Base-by-base conservation (phyloP, 2,888 invertebrate species). In the Cheilosia scutellata region DNA sequence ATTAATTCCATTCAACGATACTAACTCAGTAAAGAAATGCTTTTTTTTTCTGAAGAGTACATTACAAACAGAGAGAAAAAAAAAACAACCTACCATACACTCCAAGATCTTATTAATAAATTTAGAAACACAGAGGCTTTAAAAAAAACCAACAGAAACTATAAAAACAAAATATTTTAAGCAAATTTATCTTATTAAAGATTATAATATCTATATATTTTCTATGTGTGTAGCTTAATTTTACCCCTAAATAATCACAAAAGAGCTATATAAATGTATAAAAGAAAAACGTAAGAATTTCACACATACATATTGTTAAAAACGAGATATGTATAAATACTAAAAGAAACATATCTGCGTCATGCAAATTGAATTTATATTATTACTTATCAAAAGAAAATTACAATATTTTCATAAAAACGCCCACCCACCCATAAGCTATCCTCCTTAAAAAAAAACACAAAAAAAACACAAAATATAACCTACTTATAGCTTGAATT, bases 291-390 rank as follows among this genome's bases (percentile, higher is more conserved):
- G 37, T 27, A 71, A 55, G 37, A 66, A 66, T 16, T 31, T 20
- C 44, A 20, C 47, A 13, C 33, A 60, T 16, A 11, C 51, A 51
- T 62, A 55, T 44, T 37, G 31, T 44, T 44, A 49, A 44, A 29
- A 42, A 20, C 47, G 51, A 58, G 37, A 37, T 37, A 37, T 37
- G 37, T 58, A 42, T 63, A 53, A 47, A 20, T 65, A 74, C 47
- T 51, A 51, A 79, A 82, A 58, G 27, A 82, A 76, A 82, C 82
- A 82, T 82, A 82, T 82, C 82, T 82, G 82, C 76, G 58, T 42
- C 63, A 70, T 51, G 76, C 70, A 82, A 80, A 82, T 76, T 76
- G 76, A 76, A 76, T 82, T 76, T 76, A 82, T 70, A 82, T 71
- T 68, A 42, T 57, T 44, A 44, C 55, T 37, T 44, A 60, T 16